A percentile compares a stretch with the other conserved stretches of the same genome.
Evolutionary conservation across 2,888 invertebrate genomes (phyloP).

Genomic region (Cepaea hortensis): DNA sequence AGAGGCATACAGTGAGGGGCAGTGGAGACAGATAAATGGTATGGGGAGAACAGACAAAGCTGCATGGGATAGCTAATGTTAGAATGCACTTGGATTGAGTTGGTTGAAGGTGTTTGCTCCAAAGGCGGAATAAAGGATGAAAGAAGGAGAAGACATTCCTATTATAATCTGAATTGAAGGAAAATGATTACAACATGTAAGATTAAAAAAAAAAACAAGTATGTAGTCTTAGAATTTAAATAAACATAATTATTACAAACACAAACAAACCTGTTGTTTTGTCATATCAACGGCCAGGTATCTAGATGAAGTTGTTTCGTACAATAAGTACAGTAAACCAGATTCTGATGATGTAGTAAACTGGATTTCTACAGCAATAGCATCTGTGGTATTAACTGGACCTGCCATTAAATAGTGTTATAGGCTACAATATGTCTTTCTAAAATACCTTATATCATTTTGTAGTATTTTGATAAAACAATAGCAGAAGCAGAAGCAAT

Average conservation of each 20-base stretch:
- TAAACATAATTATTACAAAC: background rate
- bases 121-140: too few species aligned
- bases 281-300: slow-evolving; percentile 29
- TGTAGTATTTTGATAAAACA: too few species aligned
- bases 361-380: slow-evolving; percentile 11
- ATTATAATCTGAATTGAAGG: background rate
- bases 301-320: background rate
- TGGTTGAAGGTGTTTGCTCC: too few species aligned
- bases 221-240: background rate
- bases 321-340: slow-evolving; percentile 17
- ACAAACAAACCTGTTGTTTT: slow-evolving; percentile 23
- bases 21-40: too few species aligned
- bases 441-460: too few species aligned
- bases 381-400: slow-evolving; percentile 19
- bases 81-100: too few species aligned
- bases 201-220: background rate
- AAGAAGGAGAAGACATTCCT: too few species aligned
- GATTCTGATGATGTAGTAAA: slow-evolving; percentile 26
- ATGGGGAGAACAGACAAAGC: too few species aligned
- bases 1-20: too few species aligned
- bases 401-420: background rate
- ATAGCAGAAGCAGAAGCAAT: too few species aligned
- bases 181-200: background rate
- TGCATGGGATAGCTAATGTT: too few species aligned
- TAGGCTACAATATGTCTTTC: background rate